A percentile compares a stretch with the other conserved stretches of the same genome.
These are phyloP conservation scores for Halocaridina rubra DNA, from an alignment of 2,888 invertebrate species.

Conservation along the genomic window DNA sequence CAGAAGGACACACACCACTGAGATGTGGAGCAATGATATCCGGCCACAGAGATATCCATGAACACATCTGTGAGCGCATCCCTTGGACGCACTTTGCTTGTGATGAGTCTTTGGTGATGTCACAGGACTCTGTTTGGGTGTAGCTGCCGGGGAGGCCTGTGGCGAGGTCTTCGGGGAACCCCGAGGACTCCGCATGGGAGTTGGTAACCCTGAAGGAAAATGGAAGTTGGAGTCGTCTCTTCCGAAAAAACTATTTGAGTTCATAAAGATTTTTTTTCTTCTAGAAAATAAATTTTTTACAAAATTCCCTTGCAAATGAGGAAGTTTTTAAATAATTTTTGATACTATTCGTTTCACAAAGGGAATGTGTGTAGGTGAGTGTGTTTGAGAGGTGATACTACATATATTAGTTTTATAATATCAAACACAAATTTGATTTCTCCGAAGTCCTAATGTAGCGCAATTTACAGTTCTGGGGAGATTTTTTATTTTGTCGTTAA, in stretches of 20 bases:
- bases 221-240: background rate
- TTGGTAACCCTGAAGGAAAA: conserved; percentile 38
- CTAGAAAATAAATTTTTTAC: background rate
- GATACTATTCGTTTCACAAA: too few species aligned
- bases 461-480: too few species aligned
- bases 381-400: too few species aligned
- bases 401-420: too few species aligned
- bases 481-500: too few species aligned
- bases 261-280: background rate
- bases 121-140: conserved; percentile 47
- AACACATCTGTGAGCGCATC: conserved; percentile 65
- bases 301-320: background rate
- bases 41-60: conserved; percentile 65
- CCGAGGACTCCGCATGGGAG: conserved; percentile 53
- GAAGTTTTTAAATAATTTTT: background rate
- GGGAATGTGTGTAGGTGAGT: too few species aligned
- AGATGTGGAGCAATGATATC: conserved; percentile 74
- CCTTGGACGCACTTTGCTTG: background rate
- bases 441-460: too few species aligned
- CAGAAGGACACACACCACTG: conserved; percentile 79
- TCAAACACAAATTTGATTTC: too few species aligned
- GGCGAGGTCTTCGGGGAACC: conserved; percentile 49
- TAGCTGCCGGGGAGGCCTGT: conserved; percentile 37
- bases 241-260: background rate
- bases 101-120: conserved; percentile 38